Base-by-base conservation (phyloP, 2,797 vertebrate genomes). In the Danio tinwini region DNA sequence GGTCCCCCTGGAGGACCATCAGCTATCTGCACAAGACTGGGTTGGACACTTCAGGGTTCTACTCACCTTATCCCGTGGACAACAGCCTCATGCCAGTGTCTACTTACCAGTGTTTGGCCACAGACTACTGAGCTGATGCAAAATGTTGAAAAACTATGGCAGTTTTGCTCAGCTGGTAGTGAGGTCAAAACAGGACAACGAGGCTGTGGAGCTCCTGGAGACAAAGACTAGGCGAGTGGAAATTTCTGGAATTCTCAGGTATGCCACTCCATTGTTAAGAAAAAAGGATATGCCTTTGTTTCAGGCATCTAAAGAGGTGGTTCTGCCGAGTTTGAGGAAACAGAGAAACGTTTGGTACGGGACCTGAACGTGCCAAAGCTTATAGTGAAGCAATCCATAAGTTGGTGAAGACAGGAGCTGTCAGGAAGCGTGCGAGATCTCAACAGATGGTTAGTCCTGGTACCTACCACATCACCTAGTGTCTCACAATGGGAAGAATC, bases 401-500 rank as follows among this genome's bases (percentile, higher is more conserved):
- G 40, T n/a, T 64, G 4, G 40, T 42, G n/a, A 8, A 17, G 5
- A 17, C 39, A 10, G 9, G 61, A 9, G 61, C 5, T 6, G 39
- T 42, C 39, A 63, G n/a, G 14, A 63, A 11, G 39, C 7, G 7
- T 11, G 37, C 7, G 56, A 59, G 21, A 37, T 59, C 21, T 14
- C 13, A 0, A 5, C 0, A 1, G 14, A 21, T 0, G 2, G 62
- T 2, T 37, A 42, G 9, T n/a, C 14, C 0, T 63, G 77, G 77
- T 63, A 49, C 2, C 78, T 78, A 37, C 45, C 67, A 39, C 76
- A 71, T 42, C 76, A 71, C 17, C 21, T 78, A 29, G 50, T 77
- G 1, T 19, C 7, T 4, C 63, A 69, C 10, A 78, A 78, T 5
- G 29, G 44, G 12, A 69, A 78, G 7, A 29, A 69, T 39, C 11